Evolutionary conservation across 2,797 vertebrate species (phyloP).

Genomic region (Cossypha heuglini): DNA sequence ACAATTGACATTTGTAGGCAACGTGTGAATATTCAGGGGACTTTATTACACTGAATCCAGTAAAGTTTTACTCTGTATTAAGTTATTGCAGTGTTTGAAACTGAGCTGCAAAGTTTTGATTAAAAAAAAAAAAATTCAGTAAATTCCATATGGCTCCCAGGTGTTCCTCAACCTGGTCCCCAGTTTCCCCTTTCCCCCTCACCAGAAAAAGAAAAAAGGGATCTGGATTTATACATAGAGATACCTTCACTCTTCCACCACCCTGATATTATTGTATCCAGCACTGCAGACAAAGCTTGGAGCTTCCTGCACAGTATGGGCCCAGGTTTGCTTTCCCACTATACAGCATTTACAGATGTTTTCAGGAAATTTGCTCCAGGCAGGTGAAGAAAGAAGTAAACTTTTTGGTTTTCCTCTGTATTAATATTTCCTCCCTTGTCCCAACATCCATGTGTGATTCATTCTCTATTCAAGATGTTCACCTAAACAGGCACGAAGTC

Average conservation of each 20-base stretch:
- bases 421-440: constrained; percentile 33
- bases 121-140: constrained; percentile 40
- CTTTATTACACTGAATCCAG: constrained; percentile 31
- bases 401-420: constrained; percentile 22
- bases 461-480: constrained; percentile 38
- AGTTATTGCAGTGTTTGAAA: constrained; percentile 62
- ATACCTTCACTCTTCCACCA: constrained; percentile 21
- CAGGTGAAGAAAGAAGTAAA: constrained; percentile 47
- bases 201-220: background rate
- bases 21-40: background rate
- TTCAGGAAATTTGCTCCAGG: constrained; percentile 49
- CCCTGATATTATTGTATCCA: background rate
- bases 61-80: constrained; percentile 56
- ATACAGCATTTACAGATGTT: constrained; percentile 52
- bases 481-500: background rate
- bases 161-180: constrained; percentile 36
- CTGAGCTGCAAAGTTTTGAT: constrained; percentile 56
- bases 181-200: background rate
- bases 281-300: constrained; percentile 12
- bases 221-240: constrained; percentile 36
- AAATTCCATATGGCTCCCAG: constrained; percentile 67
- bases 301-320: constrained; percentile 51
- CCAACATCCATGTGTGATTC: constrained; percentile 11
- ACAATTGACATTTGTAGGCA: constrained; percentile 43
- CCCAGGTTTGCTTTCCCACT: constrained; percentile 22